Conservation (phyloP, 2,888 invertebrate species). For the Nebria salina region DNA sequence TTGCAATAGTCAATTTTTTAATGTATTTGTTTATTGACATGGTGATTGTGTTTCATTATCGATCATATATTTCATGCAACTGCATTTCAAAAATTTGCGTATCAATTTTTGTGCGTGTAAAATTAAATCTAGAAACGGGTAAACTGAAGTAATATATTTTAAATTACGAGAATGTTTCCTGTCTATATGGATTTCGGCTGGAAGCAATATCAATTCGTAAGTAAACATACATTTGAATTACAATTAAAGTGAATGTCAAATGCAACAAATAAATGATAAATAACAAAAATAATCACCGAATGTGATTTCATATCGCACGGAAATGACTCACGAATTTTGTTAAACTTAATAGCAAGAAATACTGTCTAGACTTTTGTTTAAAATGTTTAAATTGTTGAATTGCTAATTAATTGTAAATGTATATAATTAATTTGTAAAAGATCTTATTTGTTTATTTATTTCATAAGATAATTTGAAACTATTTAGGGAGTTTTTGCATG, state of each 20-base stretch:
- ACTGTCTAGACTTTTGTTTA: not conserved
- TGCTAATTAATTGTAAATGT: not conserved
- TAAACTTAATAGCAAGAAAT: not conserved
- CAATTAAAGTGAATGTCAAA: not conserved
- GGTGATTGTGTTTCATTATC: not conserved
- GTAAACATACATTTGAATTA: not conserved
- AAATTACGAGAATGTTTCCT: not conserved
- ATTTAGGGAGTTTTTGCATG: conserved; percentile 1
- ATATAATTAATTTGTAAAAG: not conserved
- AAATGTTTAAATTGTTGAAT: too few relatives aligned
- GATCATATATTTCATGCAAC: not conserved
- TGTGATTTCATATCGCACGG: not conserved
- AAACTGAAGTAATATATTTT: not conserved
- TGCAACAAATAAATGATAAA: not conserved
- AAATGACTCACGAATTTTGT: not conserved
- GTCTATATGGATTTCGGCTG: not conserved
- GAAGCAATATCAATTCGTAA: not conserved
- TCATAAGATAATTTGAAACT: not conserved
- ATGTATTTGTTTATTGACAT: not conserved
- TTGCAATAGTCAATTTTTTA: not conserved
- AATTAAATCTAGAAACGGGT: not conserved
- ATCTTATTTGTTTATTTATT: not conserved
- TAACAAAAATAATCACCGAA: not conserved
- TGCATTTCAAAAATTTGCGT: not conserved
- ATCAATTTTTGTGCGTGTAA: not conserved